phyloP scores from a whole-genome alignment of 2,888 invertebrate genomes.

The Orthonevra nobilis region DNA sequence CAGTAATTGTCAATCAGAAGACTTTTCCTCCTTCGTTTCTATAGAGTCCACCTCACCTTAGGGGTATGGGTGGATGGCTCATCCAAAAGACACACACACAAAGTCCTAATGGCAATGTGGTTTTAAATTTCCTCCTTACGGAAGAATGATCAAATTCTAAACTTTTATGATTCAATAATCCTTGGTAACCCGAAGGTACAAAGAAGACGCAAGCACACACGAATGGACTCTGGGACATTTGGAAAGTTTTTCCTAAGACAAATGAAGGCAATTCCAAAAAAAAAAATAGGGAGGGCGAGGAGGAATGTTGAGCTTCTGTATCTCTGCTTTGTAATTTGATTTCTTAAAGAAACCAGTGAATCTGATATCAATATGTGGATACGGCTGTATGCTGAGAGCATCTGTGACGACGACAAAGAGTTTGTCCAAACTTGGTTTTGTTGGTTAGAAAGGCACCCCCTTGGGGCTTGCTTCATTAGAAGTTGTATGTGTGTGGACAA shows the following conservation, averaged over 20 bases:
- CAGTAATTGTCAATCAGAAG: slow-evolving; percentile 65
- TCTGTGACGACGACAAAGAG: slow-evolving; percentile 9
- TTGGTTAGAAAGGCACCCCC: slow-evolving; percentile 19
- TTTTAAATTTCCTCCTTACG: slow-evolving; percentile 68
- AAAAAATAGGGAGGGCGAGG: slow-evolving; percentile 31
- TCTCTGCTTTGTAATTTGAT: slow-evolving; percentile 59
- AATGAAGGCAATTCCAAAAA: slow-evolving; percentile 30
- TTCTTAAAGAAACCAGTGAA: slow-evolving; percentile 51
- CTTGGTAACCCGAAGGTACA: slow-evolving; percentile 45
- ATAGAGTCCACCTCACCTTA: slow-evolving; percentile 40
- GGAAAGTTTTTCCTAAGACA: slow-evolving; percentile 48
- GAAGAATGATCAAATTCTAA: slow-evolving; percentile 59
- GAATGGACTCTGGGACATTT: slow-evolving; percentile 51
- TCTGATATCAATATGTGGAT: slow-evolving; percentile 52
- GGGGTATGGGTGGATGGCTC: slow-evolving; percentile 18
- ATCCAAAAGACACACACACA: slow-evolving; percentile 2
- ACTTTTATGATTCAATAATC: slow-evolving; percentile 58
- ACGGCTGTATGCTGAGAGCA: background rate
- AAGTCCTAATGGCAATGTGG: slow-evolving; percentile 67
- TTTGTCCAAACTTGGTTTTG: slow-evolving; percentile 14
- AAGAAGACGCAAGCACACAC: background rate
- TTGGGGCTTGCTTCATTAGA: slow-evolving; percentile 44
- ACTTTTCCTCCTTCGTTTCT: slow-evolving; percentile 38
- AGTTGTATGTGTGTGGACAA: background rate
- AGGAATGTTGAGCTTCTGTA: slow-evolving; percentile 15